Evolutionary conservation across 2,888 invertebrate genomes (phyloP).

Genomic region (Drosophila colorata): DNA sequence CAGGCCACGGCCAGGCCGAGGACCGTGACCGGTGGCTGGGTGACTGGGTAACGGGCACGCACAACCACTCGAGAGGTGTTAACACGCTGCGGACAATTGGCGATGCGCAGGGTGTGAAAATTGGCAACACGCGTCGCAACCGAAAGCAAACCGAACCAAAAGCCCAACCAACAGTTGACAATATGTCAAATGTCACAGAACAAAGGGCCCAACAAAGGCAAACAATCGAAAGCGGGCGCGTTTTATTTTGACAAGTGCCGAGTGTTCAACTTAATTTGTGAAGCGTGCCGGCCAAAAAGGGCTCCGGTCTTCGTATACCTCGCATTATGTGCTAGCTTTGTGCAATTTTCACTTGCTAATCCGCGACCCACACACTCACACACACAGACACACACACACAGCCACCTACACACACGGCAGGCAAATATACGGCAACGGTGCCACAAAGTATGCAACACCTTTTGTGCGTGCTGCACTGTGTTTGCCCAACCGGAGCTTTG

Average conservation of each 20-base stretch:
- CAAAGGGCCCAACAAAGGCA: slow-evolving; percentile 45
- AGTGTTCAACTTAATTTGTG: slow-evolving; percentile 79
- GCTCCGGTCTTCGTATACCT: slow-evolving; percentile 28
- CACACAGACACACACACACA: slow-evolving; percentile 8
- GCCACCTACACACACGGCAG: slow-evolving; percentile 7
- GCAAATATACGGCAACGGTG: slow-evolving; percentile 30
- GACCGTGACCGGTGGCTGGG: background rate
- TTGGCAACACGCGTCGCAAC: slow-evolving; percentile 79
- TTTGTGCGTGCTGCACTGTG: slow-evolving; percentile 48
- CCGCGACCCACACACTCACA: slow-evolving; percentile 51
- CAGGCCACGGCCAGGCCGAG: slow-evolving; percentile 4
- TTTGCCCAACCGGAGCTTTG: slow-evolving; percentile 54
- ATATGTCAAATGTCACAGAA: slow-evolving; percentile 83
- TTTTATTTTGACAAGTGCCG: slow-evolving; percentile 85
- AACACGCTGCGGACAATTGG: slow-evolving; percentile 77
- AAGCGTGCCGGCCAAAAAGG: slow-evolving; percentile 68
- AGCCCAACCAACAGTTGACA: slow-evolving; percentile 68
- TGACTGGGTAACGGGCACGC: slow-evolving; percentile 47
- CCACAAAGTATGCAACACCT: slow-evolving; percentile 60
- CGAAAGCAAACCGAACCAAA: slow-evolving; percentile 21
- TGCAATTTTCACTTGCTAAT: slow-evolving; percentile 69
- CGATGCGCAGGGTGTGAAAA: slow-evolving; percentile 80
- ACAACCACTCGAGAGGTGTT: slow-evolving; percentile 73
- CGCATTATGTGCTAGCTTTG: slow-evolving; percentile 49
- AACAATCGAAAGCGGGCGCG: slow-evolving; percentile 48